Conservation (phyloP, 2,888 invertebrate genomes). For the Spilarctia lutea region DNA sequence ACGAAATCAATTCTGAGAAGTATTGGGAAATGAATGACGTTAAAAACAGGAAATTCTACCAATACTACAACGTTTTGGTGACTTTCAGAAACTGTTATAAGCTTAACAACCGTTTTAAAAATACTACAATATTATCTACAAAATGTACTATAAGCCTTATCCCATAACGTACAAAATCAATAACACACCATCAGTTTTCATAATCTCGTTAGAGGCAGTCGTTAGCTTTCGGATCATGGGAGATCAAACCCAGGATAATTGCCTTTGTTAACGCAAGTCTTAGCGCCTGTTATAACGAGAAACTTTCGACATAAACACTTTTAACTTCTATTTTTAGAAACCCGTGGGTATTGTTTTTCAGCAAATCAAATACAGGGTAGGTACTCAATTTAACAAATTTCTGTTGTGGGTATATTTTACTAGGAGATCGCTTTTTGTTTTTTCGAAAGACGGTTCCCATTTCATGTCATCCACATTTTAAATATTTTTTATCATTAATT, state of each 20-base stretch:
- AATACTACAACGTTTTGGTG: background rate
- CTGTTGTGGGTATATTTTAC: too few relatives aligned
- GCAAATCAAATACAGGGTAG: background rate
- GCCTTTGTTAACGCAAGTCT: conserved; percentile 44
- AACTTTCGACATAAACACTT: background rate
- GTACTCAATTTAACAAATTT: too few relatives aligned
- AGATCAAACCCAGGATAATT: conserved; percentile 40
- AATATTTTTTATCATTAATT: too few relatives aligned
- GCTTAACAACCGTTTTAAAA: background rate
- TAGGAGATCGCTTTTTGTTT: too few relatives aligned
- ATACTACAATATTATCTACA: background rate
- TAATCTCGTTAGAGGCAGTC: conserved; percentile 50
- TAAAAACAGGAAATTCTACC: too few relatives aligned
- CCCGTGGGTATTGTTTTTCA: background rate
- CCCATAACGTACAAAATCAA: conserved; percentile 16
- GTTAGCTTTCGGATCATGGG: conserved; percentile 47
- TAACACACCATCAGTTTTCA: conserved; percentile 37
- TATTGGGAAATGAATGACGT: background rate
- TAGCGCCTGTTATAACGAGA: background rate
- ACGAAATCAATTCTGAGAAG: background rate
- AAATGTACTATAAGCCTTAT: background rate
- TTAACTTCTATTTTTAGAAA: background rate
- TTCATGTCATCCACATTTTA: too few relatives aligned
- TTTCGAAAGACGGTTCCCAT: too few relatives aligned
- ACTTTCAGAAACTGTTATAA: background rate